Percentiles rank a stretch among this genome's conserved stretches.
These are phyloP conservation scores for Lysandra coridon DNA, from an alignment of 2,888 invertebrate species.

Conservation along the genomic window DNA sequence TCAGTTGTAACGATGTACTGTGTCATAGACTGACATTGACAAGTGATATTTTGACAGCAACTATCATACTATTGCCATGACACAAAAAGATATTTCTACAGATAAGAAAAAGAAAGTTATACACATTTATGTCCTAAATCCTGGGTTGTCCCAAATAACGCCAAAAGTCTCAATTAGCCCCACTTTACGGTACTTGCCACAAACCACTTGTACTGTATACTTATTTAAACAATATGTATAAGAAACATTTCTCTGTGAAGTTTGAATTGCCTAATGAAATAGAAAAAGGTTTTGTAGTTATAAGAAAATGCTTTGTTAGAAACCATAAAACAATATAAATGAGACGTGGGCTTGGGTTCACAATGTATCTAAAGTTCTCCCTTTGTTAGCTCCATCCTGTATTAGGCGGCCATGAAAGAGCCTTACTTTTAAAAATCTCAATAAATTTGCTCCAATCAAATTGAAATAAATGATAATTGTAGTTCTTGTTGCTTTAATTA, in stretches of 20 bases:
- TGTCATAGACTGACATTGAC: no score
- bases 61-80: no score
- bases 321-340: slow-evolving; percentile 75
- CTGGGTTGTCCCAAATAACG: no score
- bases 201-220: no score
- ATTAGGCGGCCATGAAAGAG: not conserved
- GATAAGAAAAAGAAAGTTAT: no score
- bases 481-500: not conserved
- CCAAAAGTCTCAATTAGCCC: no score
- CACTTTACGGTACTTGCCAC: not conserved
- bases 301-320: slow-evolving; percentile 53
- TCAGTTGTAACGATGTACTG: no score
- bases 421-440: not conserved
- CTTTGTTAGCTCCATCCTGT: slow-evolving; percentile 44
- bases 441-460: not conserved
- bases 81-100: no score
- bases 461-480: not conserved
- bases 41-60: no score
- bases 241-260: no score
- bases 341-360: slow-evolving; percentile 59
- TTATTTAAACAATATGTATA: no score
- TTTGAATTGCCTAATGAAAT: not conserved
- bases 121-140: no score
- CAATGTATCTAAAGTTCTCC: slow-evolving; percentile 42
- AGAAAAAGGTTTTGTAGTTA: not conserved